phyloP scores from a whole-genome alignment of 2,797 vertebrate species.

The Oreochromis mossambicus region DNA sequence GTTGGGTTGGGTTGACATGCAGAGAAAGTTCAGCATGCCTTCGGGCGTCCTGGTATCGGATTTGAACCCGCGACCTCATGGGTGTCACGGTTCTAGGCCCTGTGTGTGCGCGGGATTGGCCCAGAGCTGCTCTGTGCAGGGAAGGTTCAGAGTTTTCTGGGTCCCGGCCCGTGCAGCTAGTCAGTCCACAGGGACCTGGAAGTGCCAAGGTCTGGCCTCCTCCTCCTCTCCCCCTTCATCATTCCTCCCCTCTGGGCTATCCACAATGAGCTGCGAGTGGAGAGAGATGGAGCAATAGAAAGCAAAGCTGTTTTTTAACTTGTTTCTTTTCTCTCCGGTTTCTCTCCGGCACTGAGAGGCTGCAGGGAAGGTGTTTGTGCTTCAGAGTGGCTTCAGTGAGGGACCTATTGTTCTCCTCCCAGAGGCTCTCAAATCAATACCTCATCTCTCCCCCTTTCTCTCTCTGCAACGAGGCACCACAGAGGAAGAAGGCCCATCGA shows the following conservation, averaged over 20 bases:
- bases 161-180: conserved; percentile 43
- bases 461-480: conserved; percentile 15
- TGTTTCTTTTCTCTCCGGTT: conserved; percentile 17
- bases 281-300: conserved; percentile 29
- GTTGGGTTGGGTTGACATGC: conserved; percentile 18
- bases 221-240: conserved; percentile 6
- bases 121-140: conserved; percentile 32
- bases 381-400: conserved; percentile 60
- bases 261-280: conserved; percentile 57
- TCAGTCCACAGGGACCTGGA: conserved; percentile 33
- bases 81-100: conserved; percentile 45
- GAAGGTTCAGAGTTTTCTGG: conserved; percentile 44
- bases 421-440: conserved; percentile 71
- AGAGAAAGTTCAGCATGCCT: conserved; percentile 58
- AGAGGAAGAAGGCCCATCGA: conserved; percentile 46
- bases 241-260: conserved; percentile 43
- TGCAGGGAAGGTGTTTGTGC: conserved; percentile 54
- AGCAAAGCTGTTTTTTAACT: conserved; percentile 29
- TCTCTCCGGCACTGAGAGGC: conserved; percentile 34
- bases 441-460: conserved; percentile 42
- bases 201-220: conserved; percentile 48
- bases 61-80: conserved; percentile 56
- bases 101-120: conserved; percentile 38
- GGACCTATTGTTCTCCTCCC: conserved; percentile 70
- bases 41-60: conserved; percentile 36